phyloP scores from a whole-genome alignment of 2,797 vertebrate genomes.

The Centroberyx gerrardi region DNA sequence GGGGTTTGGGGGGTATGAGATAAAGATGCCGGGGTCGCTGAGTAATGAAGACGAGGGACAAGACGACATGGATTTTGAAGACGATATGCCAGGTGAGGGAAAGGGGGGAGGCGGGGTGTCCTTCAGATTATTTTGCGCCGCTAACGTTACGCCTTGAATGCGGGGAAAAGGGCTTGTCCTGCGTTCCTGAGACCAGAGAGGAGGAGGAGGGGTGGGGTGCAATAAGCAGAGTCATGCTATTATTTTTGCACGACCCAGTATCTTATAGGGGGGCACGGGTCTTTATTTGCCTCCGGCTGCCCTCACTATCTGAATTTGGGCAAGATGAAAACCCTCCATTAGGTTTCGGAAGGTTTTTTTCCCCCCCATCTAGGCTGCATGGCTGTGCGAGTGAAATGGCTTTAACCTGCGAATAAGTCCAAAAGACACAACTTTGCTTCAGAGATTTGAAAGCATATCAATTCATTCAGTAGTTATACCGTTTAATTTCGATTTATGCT shows the following conservation, averaged over 20 bases:
- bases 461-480: background rate
- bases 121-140: slow-evolving; percentile 82
- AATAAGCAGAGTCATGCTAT: slow-evolving; percentile 81
- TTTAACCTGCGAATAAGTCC: slow-evolving; percentile 26
- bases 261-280: slow-evolving; percentile 64
- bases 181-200: slow-evolving; percentile 75
- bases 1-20: slow-evolving; percentile 83
- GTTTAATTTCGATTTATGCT: background rate
- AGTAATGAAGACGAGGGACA: slow-evolving; percentile 94
- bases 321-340: slow-evolving; percentile 58
- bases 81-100: slow-evolving; percentile 94
- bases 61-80: slow-evolving; percentile 94
- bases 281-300: slow-evolving; percentile 51
- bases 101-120: slow-evolving; percentile 79
- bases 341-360: slow-evolving; percentile 40
- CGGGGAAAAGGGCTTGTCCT: slow-evolving; percentile 87
- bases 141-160: slow-evolving; percentile 84
- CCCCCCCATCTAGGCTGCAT: slow-evolving; percentile 31
- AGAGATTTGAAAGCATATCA: background rate
- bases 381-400: slow-evolving; percentile 34
- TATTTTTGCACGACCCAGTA: slow-evolving; percentile 70
- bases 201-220: slow-evolving; percentile 74
- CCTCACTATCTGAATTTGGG: slow-evolving; percentile 49
- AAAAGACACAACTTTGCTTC: slow-evolving; percentile 44
- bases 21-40: slow-evolving; percentile 95